Base-by-base conservation (phyloP, 1,140 invertebrate species). In the Drosophila tropicalis region DNA sequence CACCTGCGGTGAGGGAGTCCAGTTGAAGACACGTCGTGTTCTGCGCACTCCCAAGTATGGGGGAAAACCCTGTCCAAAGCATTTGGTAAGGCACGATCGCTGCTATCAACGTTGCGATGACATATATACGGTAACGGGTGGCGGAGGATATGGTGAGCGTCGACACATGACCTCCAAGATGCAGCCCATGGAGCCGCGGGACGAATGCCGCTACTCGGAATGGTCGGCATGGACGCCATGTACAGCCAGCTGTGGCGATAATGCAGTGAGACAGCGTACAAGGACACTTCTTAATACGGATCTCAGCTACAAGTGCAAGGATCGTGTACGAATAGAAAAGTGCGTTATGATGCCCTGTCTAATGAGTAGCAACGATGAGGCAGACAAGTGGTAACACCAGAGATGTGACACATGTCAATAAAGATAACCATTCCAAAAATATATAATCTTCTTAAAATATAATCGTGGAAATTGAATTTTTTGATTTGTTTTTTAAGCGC, bases 201-300 rank as follows among this genome's bases (percentile, higher is more conserved):
- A 91, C 44, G 93, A 95, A 40, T 96, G 95, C 70, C 92, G 92
- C 70, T 93, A 95, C 75, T 94, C 94, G 1, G 91, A 93, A 47
- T 95, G 95, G 95, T 94, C 94, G 6, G 75, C 83, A 13, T 96
- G 95, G 95, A 94, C 95, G 12, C 92, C 93, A 1, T 96, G 95
- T 70, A 94, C 94, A 1, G 93, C 93, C 9, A 94, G 93, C 5
- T 96, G 95, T 72, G 95, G 95, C 7, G 72, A 91, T 13, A 84
- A 91, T 61, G 83, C 91, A 1, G 79, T 91, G 5, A 78, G 86
- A 1, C 91, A 92, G 34, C 75, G 89, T 3, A 92, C 91, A 2
- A 69, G 91, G 17, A 90, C 91, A 1, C 60, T 92, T 15, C 71
- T 92, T 40, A 92, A 92, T 58, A 90, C 86, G 0, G 91, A 92